These are phyloP conservation scores for Gasteruption jaculator DNA, from an alignment of 2,888 invertebrate genomes.

Conservation along the genomic window DNA sequence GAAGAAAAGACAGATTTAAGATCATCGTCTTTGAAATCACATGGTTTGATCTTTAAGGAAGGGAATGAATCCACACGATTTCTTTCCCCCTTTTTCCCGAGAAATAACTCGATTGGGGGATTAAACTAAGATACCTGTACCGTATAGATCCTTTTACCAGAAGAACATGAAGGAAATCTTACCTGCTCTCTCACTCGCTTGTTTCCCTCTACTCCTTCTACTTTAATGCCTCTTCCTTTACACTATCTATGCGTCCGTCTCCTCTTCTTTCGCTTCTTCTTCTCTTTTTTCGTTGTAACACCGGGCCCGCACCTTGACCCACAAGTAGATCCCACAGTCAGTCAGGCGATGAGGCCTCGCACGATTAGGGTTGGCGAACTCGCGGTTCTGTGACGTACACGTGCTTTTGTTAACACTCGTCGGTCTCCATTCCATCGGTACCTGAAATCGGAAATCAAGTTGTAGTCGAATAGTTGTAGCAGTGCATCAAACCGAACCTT, in stretches of 20 bases:
- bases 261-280: conserved; percentile 25
- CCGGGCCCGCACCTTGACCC: conserved; percentile 46
- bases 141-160: background rate
- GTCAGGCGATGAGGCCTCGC: conserved; percentile 44
- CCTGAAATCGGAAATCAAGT: too few relatives aligned
- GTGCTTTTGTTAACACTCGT: conserved; percentile 25
- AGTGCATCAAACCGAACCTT: too few relatives aligned
- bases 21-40: background rate
- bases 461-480: too few relatives aligned
- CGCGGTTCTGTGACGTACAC: conserved; percentile 31
- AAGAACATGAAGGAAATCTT: background rate
- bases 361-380: conserved; percentile 42
- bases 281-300: conserved; percentile 28
- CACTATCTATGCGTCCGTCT: background rate
- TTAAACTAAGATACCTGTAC: too few relatives aligned
- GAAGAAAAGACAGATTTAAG: conserved; percentile 13
- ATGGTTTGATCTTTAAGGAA: too few relatives aligned
- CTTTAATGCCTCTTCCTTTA: background rate
- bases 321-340: conserved; percentile 42
- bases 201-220: background rate
- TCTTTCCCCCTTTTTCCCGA: too few relatives aligned
- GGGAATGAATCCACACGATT: too few relatives aligned
- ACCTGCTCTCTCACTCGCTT: conserved; percentile 7
- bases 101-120: too few relatives aligned
- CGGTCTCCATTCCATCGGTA: too few relatives aligned